phyloP scores from a whole-genome alignment of 2,113 vertebrate genomes.

The Embiotoca jacksoni region DNA sequence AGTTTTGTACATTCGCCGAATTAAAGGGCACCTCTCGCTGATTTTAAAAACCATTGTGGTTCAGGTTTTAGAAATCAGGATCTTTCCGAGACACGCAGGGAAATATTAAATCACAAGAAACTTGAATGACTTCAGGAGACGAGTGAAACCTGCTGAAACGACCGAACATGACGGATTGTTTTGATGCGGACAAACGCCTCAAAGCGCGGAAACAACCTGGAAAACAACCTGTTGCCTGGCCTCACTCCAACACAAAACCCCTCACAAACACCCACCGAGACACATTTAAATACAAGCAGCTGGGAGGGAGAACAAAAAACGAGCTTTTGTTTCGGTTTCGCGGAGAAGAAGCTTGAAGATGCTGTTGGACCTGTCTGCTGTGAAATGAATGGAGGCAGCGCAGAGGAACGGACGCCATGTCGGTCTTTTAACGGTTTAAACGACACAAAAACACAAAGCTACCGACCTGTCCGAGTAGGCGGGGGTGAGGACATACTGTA shows the following conservation, averaged over 20 bases:
- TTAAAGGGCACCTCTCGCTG: accelerated
- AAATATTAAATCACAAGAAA: no score
- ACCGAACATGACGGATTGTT: not conserved
- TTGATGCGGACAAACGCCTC: not conserved
- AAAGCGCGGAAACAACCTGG: slow-evolving; percentile 15
- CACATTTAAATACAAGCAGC: accelerated
- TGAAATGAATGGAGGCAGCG: slow-evolving; percentile 59
- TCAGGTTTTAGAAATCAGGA: no score
- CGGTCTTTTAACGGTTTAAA: not conserved
- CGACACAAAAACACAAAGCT: not conserved
- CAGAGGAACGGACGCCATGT: slow-evolving; percentile 37
- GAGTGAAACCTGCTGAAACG: no score
- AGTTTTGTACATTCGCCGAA: not conserved
- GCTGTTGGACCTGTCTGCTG: slow-evolving; percentile 26
- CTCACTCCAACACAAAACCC: not conserved
- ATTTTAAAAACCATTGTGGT: no score
- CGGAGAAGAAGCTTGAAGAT: not conserved
- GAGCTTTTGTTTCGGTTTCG: not conserved
- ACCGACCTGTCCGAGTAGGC: slow-evolving; percentile 84
- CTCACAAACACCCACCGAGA: not conserved
- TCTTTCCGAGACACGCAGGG: no score
- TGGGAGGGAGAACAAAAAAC: not conserved
- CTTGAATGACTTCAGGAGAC: no score
- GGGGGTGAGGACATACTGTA: slow-evolving; percentile 85
- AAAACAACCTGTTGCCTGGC: not conserved